Evolutionary conservation across 2,113 vertebrate species (phyloP).

Genomic region (Odocoileus hemionus): DNA sequence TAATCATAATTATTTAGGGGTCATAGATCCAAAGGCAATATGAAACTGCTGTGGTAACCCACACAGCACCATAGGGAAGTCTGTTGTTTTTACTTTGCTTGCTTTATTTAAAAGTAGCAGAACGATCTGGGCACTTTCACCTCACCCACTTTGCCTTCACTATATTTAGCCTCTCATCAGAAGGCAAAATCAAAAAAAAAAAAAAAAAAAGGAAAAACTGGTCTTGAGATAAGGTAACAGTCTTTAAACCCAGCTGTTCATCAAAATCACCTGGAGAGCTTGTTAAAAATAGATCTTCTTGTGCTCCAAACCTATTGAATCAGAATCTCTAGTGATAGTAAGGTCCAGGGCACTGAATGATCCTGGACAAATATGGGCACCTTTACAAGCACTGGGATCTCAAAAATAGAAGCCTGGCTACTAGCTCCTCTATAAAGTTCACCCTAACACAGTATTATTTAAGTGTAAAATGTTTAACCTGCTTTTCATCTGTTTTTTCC

Average conservation of each 20-base stretch:
- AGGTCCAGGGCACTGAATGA: not conserved
- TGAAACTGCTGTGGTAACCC: not conserved
- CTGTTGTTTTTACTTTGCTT: not conserved
- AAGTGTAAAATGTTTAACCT: not conserved
- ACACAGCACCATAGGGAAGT: not conserved
- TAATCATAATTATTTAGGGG: not conserved
- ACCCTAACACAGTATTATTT: not conserved
- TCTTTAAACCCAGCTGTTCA: slow-evolving; percentile 21
- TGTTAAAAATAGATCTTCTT: slow-evolving; percentile 2
- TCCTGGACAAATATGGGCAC: not conserved
- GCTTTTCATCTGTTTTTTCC: not conserved
- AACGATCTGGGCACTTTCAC: not conserved
- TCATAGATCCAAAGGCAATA: not conserved
- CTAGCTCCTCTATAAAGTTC: slow-evolving; percentile 6
- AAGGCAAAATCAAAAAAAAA: not conserved
- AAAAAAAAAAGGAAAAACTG: not conserved
- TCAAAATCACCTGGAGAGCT: not conserved
- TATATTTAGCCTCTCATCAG: not conserved
- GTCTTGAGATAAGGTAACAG: slow-evolving; percentile 9
- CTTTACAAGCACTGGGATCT: not conserved
- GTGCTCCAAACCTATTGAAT: not conserved
- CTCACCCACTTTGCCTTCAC: not conserved
- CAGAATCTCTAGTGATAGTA: not conserved
- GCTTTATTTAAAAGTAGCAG: not conserved
- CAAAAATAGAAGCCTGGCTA: not conserved